phyloP scores from a whole-genome alignment of 2,888 invertebrate species.

The Phorcus lineatus region DNA sequence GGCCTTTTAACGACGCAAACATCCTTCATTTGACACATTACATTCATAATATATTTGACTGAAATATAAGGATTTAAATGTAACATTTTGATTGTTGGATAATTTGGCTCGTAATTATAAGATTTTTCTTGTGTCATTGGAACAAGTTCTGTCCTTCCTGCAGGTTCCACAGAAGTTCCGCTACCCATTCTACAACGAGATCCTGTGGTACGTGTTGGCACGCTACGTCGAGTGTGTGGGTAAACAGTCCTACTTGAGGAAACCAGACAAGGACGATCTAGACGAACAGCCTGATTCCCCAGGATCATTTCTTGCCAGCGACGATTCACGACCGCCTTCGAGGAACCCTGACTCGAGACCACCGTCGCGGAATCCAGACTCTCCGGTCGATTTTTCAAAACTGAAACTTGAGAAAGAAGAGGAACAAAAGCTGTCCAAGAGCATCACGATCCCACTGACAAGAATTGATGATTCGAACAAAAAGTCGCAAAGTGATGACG shows the following conservation, averaged over 20 bases:
- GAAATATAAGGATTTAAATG: too few species aligned
- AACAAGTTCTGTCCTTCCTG: too few species aligned
- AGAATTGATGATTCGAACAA: conserved; percentile 53
- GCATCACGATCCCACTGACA: conserved; percentile 64
- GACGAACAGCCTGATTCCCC: conserved; percentile 46
- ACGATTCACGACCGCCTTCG: conserved; percentile 48
- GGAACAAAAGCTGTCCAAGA: conserved; percentile 57
- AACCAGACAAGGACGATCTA: conserved; percentile 50
- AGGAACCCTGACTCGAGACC: conserved; percentile 46
- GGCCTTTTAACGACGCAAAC: too few species aligned
- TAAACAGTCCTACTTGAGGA: conserved; percentile 77
- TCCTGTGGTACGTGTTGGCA: conserved; percentile 97
- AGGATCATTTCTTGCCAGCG: conserved; percentile 38
- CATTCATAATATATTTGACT: too few species aligned
- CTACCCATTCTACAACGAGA: conserved; percentile 98
- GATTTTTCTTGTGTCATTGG: too few species aligned
- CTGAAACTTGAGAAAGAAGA: conserved; percentile 35
- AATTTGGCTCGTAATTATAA: too few species aligned
- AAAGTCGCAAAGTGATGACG: conserved; percentile 49
- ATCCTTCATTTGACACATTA: too few species aligned
- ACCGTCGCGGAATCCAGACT: conserved; percentile 39
- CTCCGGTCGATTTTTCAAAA: conserved; percentile 22
- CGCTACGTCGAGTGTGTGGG: conserved; percentile 91
- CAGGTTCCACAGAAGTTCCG: conserved; percentile 97
- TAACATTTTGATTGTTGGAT: too few species aligned